These are phyloP conservation scores for Cryptops parisi DNA, from an alignment of 2,888 invertebrate genomes.

Conservation along the genomic window DNA sequence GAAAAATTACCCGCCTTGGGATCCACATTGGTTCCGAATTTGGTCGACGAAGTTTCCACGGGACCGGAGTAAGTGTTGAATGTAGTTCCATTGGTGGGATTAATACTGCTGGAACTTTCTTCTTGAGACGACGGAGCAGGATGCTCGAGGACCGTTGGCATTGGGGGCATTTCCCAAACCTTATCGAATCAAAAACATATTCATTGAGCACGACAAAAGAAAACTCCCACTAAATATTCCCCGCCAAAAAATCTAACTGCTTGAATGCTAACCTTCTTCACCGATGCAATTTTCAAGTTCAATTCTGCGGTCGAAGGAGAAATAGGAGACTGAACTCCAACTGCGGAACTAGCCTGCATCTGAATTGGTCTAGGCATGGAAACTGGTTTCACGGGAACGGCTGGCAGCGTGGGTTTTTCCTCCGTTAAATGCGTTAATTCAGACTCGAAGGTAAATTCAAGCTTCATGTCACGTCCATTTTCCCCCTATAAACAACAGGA, in stretches of 20 bases:
- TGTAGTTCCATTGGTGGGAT: neutral
- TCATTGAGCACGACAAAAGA: neutral
- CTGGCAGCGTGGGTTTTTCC: slow-evolving; percentile 23
- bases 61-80: slow-evolving; percentile 11
- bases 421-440: slow-evolving; percentile 41
- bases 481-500: slow-evolving; percentile 34
- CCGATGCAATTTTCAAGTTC: slow-evolving; percentile 85
- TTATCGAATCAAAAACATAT: slow-evolving; percentile 20
- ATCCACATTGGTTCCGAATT: neutral
- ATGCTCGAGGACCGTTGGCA: slow-evolving; percentile 28
- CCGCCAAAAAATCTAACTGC: slow-evolving; percentile 4
- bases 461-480: slow-evolving; percentile 72
- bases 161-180: slow-evolving; percentile 53
- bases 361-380: slow-evolving; percentile 19
- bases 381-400: slow-evolving; percentile 43
- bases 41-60: slow-evolving; percentile 3
- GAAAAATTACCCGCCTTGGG: neutral
- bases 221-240: neutral
- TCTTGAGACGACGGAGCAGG: slow-evolving; percentile 22
- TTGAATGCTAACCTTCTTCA: slow-evolving; percentile 50
- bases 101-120: neutral
- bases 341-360: slow-evolving; percentile 18
- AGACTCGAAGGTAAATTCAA: slow-evolving; percentile 79
- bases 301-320: slow-evolving; percentile 75
- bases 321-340: slow-evolving; percentile 52